phyloP scores from a whole-genome alignment of 2,797 vertebrate genomes.

The Amblyraja radiata region DNA sequence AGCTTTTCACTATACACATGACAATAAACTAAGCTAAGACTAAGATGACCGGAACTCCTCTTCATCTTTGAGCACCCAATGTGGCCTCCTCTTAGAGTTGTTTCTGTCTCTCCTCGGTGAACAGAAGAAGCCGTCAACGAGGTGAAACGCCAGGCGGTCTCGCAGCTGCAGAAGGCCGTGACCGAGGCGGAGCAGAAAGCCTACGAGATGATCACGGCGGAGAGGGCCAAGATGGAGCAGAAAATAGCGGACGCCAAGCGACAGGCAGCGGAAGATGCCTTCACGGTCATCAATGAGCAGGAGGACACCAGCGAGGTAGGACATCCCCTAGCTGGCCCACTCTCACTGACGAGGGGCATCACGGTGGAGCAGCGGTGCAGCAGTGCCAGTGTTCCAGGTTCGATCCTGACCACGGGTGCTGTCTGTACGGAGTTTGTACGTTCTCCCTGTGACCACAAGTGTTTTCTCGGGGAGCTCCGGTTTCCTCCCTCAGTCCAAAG shows the following conservation, averaged over 20 bases:
- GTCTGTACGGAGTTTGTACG: no score
- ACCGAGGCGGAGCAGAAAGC: slow-evolving; percentile 96
- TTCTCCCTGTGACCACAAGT: no score
- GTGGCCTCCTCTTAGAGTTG: background rate
- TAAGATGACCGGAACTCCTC: background rate
- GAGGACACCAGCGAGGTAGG: slow-evolving; percentile 95
- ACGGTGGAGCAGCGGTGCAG: no score
- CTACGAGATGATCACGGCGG: slow-evolving; percentile 89
- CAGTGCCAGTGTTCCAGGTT: no score
- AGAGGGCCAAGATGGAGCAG: slow-evolving; percentile 95
- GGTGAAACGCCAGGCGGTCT: slow-evolving; percentile 97
- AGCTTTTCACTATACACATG: no score
- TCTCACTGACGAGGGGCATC: no score
- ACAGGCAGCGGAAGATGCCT: slow-evolving; percentile 87
- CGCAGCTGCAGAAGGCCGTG: slow-evolving; percentile 93
- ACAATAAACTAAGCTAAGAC: no score
- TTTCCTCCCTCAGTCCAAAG: no score
- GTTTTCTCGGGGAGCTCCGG: no score
- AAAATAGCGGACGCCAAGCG: slow-evolving; percentile 88
- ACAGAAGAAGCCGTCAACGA: slow-evolving; percentile 95
- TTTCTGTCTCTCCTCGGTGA: slow-evolving; percentile 38
- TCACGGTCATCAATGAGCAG: slow-evolving; percentile 90
- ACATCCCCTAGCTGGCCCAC: background rate
- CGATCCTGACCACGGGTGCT: no score
- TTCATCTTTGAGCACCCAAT: background rate